Percentiles rank a stretch among this genome's conserved stretches.
Conservation (phyloP, 2,888 invertebrate genomes). For the Heteromyza rotundicornis region DNA sequence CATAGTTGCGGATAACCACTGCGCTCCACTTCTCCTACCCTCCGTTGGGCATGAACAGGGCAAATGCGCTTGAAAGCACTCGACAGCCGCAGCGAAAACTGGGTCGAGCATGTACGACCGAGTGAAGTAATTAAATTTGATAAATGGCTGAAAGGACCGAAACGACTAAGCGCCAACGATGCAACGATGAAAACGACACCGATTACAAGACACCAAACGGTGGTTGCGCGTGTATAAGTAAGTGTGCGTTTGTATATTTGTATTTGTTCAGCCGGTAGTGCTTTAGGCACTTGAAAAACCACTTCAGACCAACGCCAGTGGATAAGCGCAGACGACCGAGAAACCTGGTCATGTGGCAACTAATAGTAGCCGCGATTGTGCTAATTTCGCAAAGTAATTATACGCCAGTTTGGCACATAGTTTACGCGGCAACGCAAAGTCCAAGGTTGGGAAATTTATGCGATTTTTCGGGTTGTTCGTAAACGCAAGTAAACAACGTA, state of each 20-base stretch:
- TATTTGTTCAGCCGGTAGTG: too few species aligned
- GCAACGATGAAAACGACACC: background rate
- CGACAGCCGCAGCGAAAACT: constrained; percentile 17
- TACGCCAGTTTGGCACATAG: background rate
- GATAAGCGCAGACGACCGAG: background rate
- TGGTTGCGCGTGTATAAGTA: background rate
- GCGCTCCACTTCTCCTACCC: too few species aligned
- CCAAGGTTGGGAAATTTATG: too few species aligned
- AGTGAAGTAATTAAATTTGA: constrained; percentile 37
- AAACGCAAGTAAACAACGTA: too few species aligned
- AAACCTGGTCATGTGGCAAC: background rate
- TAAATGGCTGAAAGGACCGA: constrained; percentile 28
- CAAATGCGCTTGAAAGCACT: constrained; percentile 14
- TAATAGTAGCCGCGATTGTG: background rate
- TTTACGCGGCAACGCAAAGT: too few species aligned
- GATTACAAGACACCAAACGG: background rate
- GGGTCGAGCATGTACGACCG: constrained; percentile 27
- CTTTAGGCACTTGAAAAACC: background rate
- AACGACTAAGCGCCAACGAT: background rate
- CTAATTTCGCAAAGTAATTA: background rate
- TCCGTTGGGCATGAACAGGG: background rate
- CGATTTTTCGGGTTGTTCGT: too few species aligned
- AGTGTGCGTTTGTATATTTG: background rate
- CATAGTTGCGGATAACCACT: background rate
- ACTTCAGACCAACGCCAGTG: background rate